Conservation (phyloP, 2,888 invertebrate species). For the Hirtodrosophila cameraria region DNA sequence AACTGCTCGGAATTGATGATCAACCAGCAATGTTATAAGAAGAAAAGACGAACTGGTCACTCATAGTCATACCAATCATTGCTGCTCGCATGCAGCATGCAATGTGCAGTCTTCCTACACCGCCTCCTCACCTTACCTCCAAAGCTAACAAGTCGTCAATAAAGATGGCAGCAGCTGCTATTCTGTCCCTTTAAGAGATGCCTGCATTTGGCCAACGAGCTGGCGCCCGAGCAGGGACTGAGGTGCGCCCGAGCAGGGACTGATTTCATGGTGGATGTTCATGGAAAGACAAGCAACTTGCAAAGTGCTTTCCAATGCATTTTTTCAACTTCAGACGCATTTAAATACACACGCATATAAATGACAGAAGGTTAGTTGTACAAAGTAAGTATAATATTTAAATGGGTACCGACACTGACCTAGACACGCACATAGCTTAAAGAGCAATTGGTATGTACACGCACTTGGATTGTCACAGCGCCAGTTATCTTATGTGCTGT, state of each 20-base stretch:
- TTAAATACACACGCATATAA: slow-evolving; percentile 53
- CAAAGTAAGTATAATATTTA: not conserved
- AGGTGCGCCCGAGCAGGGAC: no score
- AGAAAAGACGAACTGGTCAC: slow-evolving; percentile 4
- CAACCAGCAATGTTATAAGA: not conserved
- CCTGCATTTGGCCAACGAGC: not conserved
- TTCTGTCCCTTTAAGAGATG: not conserved
- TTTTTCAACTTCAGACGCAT: slow-evolving; percentile 30
- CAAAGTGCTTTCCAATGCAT: slow-evolving; percentile 9
- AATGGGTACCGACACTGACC: slow-evolving; percentile 31
- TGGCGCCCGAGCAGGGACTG: no score
- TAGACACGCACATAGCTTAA: slow-evolving; percentile 43
- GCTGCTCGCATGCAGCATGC: slow-evolving; percentile 47
- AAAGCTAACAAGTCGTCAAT: slow-evolving; percentile 53
- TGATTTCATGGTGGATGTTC: not conserved
- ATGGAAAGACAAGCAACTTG: slow-evolving; percentile 11
- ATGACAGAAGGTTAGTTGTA: slow-evolving; percentile 3
- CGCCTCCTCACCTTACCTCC: slow-evolving; percentile 4
- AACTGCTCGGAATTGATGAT: slow-evolving; percentile 12
- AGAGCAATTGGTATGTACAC: slow-evolving; percentile 36
- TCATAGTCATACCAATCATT: slow-evolving; percentile 20
- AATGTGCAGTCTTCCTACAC: slow-evolving; percentile 15
- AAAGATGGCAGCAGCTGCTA: slow-evolving; percentile 35
- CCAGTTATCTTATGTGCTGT: not conserved
- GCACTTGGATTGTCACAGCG: slow-evolving; percentile 49